phyloP scores from a whole-genome alignment of 2,888 invertebrate genomes.

The Lepidocyrtoides sp. region DNA sequence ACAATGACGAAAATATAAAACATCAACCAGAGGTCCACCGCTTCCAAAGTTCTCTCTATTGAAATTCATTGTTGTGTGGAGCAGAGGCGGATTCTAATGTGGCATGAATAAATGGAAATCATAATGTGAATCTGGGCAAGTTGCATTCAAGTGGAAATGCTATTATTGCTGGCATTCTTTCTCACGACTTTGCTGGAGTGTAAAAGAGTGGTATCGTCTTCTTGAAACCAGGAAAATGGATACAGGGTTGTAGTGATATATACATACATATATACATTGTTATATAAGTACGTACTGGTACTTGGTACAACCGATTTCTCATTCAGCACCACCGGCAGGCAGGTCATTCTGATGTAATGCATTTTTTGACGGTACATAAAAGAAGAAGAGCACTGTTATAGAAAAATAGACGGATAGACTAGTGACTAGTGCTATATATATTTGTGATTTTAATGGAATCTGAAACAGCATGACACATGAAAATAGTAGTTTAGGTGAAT shows the following conservation, averaged over 20 bases:
- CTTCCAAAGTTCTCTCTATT: slow-evolving; percentile 27
- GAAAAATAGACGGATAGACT: not conserved
- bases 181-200: not conserved
- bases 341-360: slow-evolving; percentile 36
- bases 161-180: slow-evolving; percentile 63
- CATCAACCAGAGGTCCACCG: not conserved
- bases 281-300: no score
- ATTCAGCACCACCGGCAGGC: not conserved
- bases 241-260: no score
- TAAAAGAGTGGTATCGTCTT: not conserved
- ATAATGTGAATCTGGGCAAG: slow-evolving; percentile 68
- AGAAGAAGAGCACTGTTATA: slow-evolving; percentile 12
- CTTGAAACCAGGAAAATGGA: no score
- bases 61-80: slow-evolving; percentile 58
- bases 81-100: slow-evolving; percentile 51
- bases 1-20: not conserved
- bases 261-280: not conserved
- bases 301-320: not conserved
- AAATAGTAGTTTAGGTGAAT: slow-evolving; percentile 15
- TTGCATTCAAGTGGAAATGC: slow-evolving; percentile 72
- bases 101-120: slow-evolving; percentile 72
- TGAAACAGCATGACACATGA: not conserved
- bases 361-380: slow-evolving; percentile 29
- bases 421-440: not conserved
- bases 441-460: not conserved